Evolutionary conservation across 2,888 invertebrate genomes (phyloP).

Genomic region (Acanthosoma haemorrhoidale): DNA sequence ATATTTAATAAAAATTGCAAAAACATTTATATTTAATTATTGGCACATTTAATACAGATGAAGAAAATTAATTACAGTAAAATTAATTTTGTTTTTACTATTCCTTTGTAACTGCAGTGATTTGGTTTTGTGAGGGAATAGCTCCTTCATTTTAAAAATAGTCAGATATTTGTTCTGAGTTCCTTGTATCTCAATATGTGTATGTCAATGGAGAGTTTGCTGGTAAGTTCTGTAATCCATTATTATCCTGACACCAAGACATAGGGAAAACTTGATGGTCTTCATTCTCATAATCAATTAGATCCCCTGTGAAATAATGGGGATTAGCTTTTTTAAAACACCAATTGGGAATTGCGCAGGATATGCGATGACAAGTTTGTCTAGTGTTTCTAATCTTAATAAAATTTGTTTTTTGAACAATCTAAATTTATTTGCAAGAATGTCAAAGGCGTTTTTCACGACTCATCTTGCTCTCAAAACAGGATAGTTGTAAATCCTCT

Average conservation of each 20-base stretch:
- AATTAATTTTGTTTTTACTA: too few species aligned
- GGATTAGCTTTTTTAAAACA: conserved; percentile 30
- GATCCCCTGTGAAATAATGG: conserved; percentile 11
- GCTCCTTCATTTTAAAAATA: conserved; percentile 28
- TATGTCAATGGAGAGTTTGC: neutral
- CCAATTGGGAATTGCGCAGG: conserved; percentile 32
- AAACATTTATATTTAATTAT: too few species aligned
- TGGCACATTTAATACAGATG: too few species aligned
- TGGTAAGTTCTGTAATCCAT: too few species aligned
- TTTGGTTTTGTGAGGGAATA: conserved; percentile 32
- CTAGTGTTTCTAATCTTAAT: conserved; percentile 11
- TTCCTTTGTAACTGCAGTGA: too few species aligned
- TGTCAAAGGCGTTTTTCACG: conserved; percentile 29
- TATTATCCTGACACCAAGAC: neutral
- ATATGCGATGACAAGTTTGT: conserved; percentile 23
- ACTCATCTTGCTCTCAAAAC: conserved; percentile 24
- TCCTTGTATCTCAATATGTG: too few species aligned
- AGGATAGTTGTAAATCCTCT: conserved; percentile 30
- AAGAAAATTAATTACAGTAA: too few species aligned
- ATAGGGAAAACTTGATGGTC: conserved; percentile 11
- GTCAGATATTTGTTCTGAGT: conserved; percentile 28
- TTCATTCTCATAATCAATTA: conserved; percentile 26
- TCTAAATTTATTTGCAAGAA: conserved; percentile 26
- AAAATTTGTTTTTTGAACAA: conserved; percentile 31
- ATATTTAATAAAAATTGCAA: too few species aligned